Conservation (phyloP, 2,113 vertebrate species). For the Eublepharis macularius region DNA sequence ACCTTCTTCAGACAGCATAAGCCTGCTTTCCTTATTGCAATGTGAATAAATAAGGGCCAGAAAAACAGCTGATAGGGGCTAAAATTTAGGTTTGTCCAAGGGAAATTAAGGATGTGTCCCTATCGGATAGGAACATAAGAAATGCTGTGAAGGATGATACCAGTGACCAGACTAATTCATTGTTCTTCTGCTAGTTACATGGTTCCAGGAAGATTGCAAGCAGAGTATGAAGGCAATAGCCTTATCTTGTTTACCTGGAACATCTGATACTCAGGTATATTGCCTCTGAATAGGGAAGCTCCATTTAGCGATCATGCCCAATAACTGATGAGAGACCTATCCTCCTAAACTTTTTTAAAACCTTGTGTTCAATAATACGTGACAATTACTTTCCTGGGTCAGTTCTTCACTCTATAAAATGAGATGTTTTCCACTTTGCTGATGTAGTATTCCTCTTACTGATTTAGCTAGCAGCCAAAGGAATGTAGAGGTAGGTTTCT, state of each 20-base stretch:
- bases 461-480: not conserved
- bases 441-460: not conserved
- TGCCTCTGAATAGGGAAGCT: not conserved
- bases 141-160: not conserved
- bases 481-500: no score
- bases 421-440: not conserved
- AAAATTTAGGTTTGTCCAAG: not conserved
- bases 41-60: not conserved
- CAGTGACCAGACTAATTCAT: not conserved
- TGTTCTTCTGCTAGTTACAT: not conserved
- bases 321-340: not conserved
- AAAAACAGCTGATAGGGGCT: not conserved
- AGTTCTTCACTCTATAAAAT: not conserved
- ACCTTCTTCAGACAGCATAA: not conserved
- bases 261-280: not conserved
- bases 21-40: not conserved
- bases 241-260: not conserved
- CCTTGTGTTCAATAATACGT: not conserved
- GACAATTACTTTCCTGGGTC: not conserved
- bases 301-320: not conserved
- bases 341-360: not conserved
- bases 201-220: not conserved
- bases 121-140: not conserved
- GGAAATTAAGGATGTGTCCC: not conserved
- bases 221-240: not conserved